Base-by-base conservation (phyloP, 2,797 vertebrate species). In the Pipistrellus pipistrellus region DNA sequence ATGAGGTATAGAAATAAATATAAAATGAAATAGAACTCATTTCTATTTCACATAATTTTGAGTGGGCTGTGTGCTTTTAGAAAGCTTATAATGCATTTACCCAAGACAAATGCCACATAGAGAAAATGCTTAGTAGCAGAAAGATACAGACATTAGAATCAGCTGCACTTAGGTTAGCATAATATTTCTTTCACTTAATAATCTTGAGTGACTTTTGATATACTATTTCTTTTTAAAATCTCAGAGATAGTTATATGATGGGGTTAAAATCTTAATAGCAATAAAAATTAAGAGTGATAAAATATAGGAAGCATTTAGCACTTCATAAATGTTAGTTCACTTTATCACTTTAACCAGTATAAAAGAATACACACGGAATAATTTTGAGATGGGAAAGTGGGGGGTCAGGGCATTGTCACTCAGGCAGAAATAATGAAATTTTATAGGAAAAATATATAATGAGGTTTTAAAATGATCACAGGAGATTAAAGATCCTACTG, bases 61-160 rank as follows among this genome's bases (percentile, higher is more conserved):
- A 20, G n/a, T 82, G 55, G 27, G 12, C 6, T 76, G 15, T 78
- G 46, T 46, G 25, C 10, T 78, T 86, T 87, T 48, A 68, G 55
- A 69, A 41, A 92, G n/a, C 41, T 27, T 80, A 4, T 23, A 44
- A 11, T 38, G 18, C n/a, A 88, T 87, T 87, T 81, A n/a, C 10
- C 13, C 3, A 78, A 78, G 8, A 30, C 1, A 77, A 38, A 78
- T 17, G 6, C 21, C 30, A 64, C 2, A 2, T 35, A 73, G 13
- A 94, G 21, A 86, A 94, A 86, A 73, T 81, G 8, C 6, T 84
- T 57, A 69, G 25, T 27, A 30, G 25, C 27, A 94, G 55, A 78
- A 71, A 69, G n/a, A 76, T 25, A 53, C 0, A 46, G 4, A 5
- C n/a, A 15, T 38, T 69, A 18, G 14, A 85, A n/a, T 76, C 57